These are phyloP conservation scores for Aporophyla nigra DNA, from an alignment of 2,888 invertebrate species.

Conservation along the genomic window DNA sequence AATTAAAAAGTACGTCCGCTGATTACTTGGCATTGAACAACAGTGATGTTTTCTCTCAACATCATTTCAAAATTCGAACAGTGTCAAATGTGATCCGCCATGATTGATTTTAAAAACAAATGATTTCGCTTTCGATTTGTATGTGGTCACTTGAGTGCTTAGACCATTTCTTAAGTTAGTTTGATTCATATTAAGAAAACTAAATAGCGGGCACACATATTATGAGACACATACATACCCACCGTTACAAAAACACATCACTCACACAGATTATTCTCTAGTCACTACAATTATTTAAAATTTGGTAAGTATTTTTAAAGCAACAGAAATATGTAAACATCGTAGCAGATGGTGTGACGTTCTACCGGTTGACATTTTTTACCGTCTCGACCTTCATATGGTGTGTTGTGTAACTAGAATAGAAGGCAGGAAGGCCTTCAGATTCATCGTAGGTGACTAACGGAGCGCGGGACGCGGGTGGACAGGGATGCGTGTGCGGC, in stretches of 20 bases:
- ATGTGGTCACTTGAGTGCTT: not conserved
- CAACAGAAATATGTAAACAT: not conserved
- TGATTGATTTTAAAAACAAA: constrained; percentile 8
- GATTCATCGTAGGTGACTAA: too few species aligned
- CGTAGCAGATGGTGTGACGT: not conserved
- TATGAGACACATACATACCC: too few species aligned
- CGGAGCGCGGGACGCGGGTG: too few species aligned
- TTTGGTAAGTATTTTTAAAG: too few species aligned
- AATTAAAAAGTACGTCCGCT: not conserved
- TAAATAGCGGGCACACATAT: not conserved
- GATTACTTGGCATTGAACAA: not conserved
- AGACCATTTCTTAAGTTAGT: not conserved
- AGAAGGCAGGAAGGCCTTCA: too few species aligned
- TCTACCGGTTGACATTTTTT: too few species aligned
- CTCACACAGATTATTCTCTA: too few species aligned
- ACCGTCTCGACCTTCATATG: too few species aligned
- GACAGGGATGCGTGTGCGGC: too few species aligned
- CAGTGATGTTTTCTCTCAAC: not conserved
- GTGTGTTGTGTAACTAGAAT: too few species aligned
- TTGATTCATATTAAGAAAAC: not conserved
- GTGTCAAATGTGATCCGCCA: not conserved
- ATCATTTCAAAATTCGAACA: constrained; percentile 12
- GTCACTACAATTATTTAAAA: not conserved
- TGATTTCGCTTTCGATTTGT: not conserved
- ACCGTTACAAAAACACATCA: too few species aligned